Conservation (phyloP, 35 echinoderm and acorn worm species). For the Acanthaster planci region DNA sequence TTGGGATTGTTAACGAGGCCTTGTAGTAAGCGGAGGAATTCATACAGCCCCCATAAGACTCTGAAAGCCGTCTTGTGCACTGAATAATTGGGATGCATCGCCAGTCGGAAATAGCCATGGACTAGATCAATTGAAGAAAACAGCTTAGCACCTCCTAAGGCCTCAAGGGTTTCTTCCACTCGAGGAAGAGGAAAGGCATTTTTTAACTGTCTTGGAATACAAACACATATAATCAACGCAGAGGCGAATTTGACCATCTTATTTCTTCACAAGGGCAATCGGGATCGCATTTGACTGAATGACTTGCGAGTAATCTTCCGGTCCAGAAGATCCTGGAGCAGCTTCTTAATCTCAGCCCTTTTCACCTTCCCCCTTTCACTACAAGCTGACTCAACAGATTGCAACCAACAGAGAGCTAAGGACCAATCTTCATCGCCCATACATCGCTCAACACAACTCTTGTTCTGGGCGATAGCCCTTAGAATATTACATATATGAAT, state of each 20-base stretch:
- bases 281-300: not conserved
- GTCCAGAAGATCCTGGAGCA: not conserved
- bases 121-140: not conserved
- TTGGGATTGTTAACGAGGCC: constrained; percentile 61
- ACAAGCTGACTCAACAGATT: no score
- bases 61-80: constrained; percentile 54
- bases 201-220: constrained; percentile 41
- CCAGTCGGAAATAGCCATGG: not conserved
- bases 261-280: not conserved
- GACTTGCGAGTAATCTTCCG: not conserved
- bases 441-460: no score
- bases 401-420: no score
- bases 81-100: not conserved
- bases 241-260: not conserved
- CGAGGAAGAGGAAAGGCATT: constrained; percentile 70
- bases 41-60: constrained; percentile 49
- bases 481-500: no score
- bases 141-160: not conserved
- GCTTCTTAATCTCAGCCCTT: not conserved
- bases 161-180: constrained; percentile 28
- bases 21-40: constrained; percentile 57
- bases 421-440: no score
- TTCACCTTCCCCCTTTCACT: no score
- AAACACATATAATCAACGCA: no score
- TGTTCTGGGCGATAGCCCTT: no score